These are phyloP conservation scores for Scopus umbretta DNA, from an alignment of 2,113 vertebrate genomes.

Conservation along the genomic window DNA sequence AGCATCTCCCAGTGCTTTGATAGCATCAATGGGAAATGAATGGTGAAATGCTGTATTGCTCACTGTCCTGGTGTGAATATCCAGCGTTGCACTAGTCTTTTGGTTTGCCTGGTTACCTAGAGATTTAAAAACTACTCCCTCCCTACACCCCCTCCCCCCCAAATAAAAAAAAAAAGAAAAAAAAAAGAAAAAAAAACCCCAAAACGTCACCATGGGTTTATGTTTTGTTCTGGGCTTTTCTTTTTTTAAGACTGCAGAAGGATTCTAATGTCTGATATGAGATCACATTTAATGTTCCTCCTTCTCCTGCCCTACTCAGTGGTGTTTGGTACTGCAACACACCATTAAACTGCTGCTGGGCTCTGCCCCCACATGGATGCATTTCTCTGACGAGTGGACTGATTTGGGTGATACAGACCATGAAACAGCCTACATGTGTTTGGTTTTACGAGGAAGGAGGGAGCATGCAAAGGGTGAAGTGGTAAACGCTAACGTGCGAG, in stretches of 20 bases:
- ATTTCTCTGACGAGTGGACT: background rate
- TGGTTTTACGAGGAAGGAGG: background rate
- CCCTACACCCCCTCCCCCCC: no score
- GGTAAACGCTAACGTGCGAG: rapidly evolving
- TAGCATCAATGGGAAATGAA: background rate
- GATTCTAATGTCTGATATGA: background rate
- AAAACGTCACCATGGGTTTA: background rate
- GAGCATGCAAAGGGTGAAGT: background rate
- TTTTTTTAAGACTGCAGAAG: background rate
- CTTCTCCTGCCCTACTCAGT: background rate
- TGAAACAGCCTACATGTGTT: background rate
- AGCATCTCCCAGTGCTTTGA: background rate
- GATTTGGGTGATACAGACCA: background rate
- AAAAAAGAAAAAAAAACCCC: background rate
- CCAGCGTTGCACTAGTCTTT: background rate
- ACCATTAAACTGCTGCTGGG: background rate
- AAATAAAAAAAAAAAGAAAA: no score
- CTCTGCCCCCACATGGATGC: background rate
- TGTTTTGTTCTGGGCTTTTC: background rate
- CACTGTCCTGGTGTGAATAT: background rate
- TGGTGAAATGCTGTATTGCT: background rate
- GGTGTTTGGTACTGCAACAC: background rate
- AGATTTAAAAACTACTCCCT: background rate
- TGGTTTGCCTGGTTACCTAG: background rate
- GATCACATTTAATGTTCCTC: background rate